Evolutionary conservation across 2,113 vertebrate genomes (phyloP), one percentile per base, ranked within the genome.

Genomic region (Dicerorhinus sumatrensis): DNA sequence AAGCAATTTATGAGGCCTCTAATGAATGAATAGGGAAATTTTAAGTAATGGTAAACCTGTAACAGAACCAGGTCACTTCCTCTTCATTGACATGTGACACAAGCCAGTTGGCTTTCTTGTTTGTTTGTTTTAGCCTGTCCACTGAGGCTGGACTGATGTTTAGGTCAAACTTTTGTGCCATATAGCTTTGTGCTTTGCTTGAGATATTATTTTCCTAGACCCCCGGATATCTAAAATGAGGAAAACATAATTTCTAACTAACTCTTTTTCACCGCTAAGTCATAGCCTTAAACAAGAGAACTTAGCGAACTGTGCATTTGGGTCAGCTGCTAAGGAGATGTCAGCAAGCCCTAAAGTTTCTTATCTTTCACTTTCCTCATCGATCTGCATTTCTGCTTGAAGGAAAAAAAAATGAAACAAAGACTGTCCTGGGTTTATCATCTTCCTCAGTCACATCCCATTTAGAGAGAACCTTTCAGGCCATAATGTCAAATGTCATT

Each of bases 401-500:
- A 27, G 21, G 14, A 39, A 21, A 18, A 5, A 36, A 85, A 42
- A 85, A 42, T 6, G 62, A 91, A 92, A 80, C 42, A 60, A 80
- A 81, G 91, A 80, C 48, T 9, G 27, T 33, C 29, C 60, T 89
- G 27, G 6, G 92, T 95, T 21, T 70, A 96, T 96, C 94, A 84
- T 96, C 91, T 79, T 95, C 17, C 21, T 83, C 39, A 89, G 65
- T 80, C 25, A 56, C 60, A 46, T 94, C 84, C 81, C 96, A 96
- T 95, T 93, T 95, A 95, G 94, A 96, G 95, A 73, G 94, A 98
- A 80, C 21, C 96, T 98, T 46, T 85, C 36, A 1, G 21, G n/a
- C 81, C 93, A 48, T 96, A 90, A 93, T 79, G 95, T 98, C 98
- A 97, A 91, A 98, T 95, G 98, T 98, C 97, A 96, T 98, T 98